phyloP scores from a whole-genome alignment of 1,140 invertebrate genomes.

The Pantala flavescens region DNA sequence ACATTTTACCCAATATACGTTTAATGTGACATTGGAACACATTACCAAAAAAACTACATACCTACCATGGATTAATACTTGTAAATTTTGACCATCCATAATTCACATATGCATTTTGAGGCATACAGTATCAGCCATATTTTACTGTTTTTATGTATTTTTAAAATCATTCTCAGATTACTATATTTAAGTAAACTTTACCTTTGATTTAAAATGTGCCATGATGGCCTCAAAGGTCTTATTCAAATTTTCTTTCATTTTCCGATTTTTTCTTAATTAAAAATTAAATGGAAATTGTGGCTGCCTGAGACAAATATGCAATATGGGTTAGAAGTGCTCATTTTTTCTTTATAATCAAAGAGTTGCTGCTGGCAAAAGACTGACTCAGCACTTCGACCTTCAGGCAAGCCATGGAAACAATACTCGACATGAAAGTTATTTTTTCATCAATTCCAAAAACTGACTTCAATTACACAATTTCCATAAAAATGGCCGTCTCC shows the following conservation, averaged over 20 bases:
- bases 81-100: neutral
- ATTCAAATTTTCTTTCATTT: neutral
- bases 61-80: constrained; percentile 9
- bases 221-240: neutral
- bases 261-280: neutral
- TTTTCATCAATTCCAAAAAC: neutral
- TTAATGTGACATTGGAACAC: constrained; percentile 9
- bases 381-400: too few species aligned
- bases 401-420: too few species aligned
- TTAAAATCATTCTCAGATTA: neutral
- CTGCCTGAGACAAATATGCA: too few species aligned
- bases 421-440: neutral
- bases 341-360: too few species aligned
- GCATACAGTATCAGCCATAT: neutral
- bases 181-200: neutral
- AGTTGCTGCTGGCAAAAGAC: too few species aligned
- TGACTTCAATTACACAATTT: neutral
- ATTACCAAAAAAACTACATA: constrained; percentile 10
- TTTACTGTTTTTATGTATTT: constrained; percentile 9
- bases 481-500: neutral
- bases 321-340: too few species aligned
- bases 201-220: neutral
- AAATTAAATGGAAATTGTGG: neutral
- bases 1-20: neutral
- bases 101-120: neutral